Evolutionary conservation across 2,113 vertebrate genomes (phyloP).

Genomic region (Castor canadensis): DNA sequence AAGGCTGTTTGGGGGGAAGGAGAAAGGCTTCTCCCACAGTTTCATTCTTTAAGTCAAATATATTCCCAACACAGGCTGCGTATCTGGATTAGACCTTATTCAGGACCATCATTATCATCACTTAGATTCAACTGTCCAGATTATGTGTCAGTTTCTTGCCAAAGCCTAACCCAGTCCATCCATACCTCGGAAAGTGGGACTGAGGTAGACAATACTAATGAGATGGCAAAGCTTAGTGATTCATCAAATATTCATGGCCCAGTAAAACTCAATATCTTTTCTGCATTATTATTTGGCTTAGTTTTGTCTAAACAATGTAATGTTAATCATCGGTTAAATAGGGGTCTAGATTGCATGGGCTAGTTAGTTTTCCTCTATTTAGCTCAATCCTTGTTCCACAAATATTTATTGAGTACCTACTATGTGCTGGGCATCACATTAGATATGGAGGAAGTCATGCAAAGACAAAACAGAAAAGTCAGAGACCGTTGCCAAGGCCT

Average conservation of each 20-base stretch:
- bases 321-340: background rate
- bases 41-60: accelerated
- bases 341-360: background rate
- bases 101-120: accelerated
- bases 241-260: background rate
- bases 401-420: background rate
- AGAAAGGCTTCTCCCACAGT: background rate
- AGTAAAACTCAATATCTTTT: background rate
- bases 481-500: background rate
- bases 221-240: background rate
- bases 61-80: background rate
- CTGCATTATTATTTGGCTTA: background rate
- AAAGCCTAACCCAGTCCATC: background rate
- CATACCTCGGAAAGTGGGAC: background rate
- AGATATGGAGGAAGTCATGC: background rate
- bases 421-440: background rate
- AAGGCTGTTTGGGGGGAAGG: background rate
- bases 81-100: background rate
- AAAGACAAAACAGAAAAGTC: background rate
- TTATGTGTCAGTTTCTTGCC: accelerated
- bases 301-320: background rate
- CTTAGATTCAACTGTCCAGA: background rate
- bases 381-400: background rate
- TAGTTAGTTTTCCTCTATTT: background rate
- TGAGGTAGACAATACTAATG: background rate